Evolutionary conservation across 2,888 invertebrate genomes (phyloP).

Genomic region (Drosophila affinis): DNA sequence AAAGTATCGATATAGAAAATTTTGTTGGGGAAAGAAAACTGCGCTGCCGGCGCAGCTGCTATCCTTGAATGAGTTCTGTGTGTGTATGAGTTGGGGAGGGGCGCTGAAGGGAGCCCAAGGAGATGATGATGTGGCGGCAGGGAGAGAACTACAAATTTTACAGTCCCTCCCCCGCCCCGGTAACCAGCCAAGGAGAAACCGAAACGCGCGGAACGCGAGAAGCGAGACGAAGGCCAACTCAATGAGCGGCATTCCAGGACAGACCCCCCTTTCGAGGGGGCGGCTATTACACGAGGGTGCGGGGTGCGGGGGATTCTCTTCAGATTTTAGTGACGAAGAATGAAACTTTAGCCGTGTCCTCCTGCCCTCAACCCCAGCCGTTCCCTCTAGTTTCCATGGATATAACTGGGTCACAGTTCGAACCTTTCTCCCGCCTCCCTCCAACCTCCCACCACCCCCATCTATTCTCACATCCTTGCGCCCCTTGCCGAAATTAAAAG

Average conservation of each 20-base stretch:
- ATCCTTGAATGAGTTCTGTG: conserved; percentile 41
- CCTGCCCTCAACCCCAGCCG: too few relatives aligned
- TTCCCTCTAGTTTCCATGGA: conserved; percentile 15
- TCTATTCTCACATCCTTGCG: too few relatives aligned
- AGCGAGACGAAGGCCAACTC: conserved; percentile 46
- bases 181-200: too few relatives aligned
- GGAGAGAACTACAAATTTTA: conserved; percentile 67
- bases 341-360: conserved; percentile 19
- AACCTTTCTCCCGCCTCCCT: neutral
- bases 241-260: conserved; percentile 54
- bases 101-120: neutral
- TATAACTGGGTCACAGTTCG: conserved; percentile 45
- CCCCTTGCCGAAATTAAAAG: conserved; percentile 33
- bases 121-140: conserved; percentile 23
- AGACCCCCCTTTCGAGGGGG: too few relatives aligned
- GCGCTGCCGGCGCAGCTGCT: conserved; percentile 47
- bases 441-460: neutral
- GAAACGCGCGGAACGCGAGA: neutral
- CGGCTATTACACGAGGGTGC: too few relatives aligned
- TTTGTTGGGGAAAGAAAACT: conserved; percentile 45
- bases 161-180: conserved; percentile 11
- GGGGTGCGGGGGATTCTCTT: neutral
- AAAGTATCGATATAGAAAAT: conserved; percentile 72
- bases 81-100: neutral
- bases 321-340: conserved; percentile 18